A percentile compares a stretch with the other conserved stretches of the same genome.
Evolutionary conservation across 2,113 vertebrate genomes (phyloP).

Genomic region (Sebastes schlegelii): DNA sequence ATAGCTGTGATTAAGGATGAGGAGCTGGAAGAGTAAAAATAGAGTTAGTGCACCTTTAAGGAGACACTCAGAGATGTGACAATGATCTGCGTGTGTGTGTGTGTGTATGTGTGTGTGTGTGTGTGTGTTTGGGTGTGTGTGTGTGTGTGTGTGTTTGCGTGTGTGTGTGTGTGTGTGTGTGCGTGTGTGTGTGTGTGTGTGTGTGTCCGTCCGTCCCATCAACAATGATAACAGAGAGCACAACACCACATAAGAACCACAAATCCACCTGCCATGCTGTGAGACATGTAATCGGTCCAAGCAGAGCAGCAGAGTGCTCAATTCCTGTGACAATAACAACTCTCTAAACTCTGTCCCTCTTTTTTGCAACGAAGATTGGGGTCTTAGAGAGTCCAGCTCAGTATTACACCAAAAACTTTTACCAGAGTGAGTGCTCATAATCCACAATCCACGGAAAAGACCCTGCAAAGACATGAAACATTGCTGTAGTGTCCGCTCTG

Average conservation of each 20-base stretch:
- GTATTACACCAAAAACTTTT: neutral
- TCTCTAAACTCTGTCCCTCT: neutral
- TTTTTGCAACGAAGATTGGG: neutral
- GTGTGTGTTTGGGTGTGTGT: neutral
- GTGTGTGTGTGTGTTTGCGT: neutral
- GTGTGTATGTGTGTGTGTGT: neutral
- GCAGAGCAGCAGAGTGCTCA: neutral
- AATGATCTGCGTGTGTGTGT: neutral
- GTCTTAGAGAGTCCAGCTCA: neutral
- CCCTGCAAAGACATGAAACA: neutral
- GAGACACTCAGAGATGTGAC: neutral
- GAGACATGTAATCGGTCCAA: conserved; percentile 22
- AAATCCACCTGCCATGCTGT: neutral
- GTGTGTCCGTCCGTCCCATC: neutral
- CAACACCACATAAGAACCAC: neutral
- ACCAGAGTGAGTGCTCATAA: conserved; percentile 4
- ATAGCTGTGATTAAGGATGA: neutral
- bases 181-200: too few species aligned
- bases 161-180: neutral
- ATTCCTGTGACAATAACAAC: neutral
- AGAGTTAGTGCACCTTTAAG: neutral
- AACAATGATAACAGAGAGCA: neutral
- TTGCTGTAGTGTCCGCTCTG: neutral
- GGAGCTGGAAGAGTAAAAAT: neutral
- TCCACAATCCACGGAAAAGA: neutral